Conservation (phyloP, 2,888 invertebrate species). For the Acanthacorydalis orientalis region DNA sequence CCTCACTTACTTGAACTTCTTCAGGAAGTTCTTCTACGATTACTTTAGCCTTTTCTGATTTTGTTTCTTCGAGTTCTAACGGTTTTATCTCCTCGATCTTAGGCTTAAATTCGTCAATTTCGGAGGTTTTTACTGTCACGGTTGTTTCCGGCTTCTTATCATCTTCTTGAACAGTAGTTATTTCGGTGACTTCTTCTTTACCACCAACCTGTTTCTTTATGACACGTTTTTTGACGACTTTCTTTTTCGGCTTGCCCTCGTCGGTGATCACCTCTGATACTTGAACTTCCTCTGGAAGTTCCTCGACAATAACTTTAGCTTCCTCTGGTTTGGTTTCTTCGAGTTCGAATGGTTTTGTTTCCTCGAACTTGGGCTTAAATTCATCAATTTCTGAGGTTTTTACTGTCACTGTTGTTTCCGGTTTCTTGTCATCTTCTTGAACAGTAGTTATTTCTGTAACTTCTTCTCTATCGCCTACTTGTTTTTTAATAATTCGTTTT, state of each 20-base stretch:
- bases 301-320: constrained; percentile 13
- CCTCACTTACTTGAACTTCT: constrained; percentile 16
- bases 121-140: constrained; percentile 13
- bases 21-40: constrained; percentile 19
- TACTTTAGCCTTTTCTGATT: constrained; percentile 19
- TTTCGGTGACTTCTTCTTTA: constrained; percentile 15
- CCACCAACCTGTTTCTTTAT: constrained; percentile 15
- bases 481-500: constrained; percentile 30
- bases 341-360: too few relatives aligned
- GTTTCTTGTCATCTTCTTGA: constrained; percentile 17
- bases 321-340: constrained; percentile 12
- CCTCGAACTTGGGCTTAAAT: constrained; percentile 2
- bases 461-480: constrained; percentile 21
- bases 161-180: constrained; percentile 17
- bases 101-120: constrained; percentile 12
- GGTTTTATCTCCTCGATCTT: constrained; percentile 7
- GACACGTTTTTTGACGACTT: constrained; percentile 15
- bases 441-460: constrained; percentile 19
- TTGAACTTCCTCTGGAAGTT: constrained; percentile 16
- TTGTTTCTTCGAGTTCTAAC: constrained; percentile 16
- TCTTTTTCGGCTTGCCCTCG: constrained; percentile 15
- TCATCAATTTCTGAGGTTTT: constrained; percentile 11
- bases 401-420: constrained; percentile 3
- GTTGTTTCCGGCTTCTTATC: constrained; percentile 19
- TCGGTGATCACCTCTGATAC: constrained; percentile 13